Base-by-base conservation (phyloP, 1,140 invertebrate genomes). In the Grapholita molesta region DNA sequence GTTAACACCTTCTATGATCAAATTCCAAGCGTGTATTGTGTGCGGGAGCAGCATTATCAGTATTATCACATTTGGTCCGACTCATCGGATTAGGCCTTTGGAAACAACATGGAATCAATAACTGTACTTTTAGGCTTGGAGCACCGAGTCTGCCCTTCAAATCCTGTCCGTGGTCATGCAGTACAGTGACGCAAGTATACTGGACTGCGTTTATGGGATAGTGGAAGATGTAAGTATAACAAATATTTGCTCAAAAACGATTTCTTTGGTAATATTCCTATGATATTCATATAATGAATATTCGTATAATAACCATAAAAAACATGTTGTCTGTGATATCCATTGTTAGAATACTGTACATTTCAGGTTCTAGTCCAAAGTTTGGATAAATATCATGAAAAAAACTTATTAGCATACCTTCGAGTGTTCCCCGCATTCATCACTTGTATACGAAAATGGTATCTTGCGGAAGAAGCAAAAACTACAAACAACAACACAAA, bases 381-480 rank as follows among this genome's bases (percentile, higher is more conserved):
- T 73, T 93, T 91, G 76, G 92, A 92, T 69, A 90, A 86, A 74
- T 93, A 92, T 72, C 92, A 94, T 73, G 86, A 94, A 70, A 87
- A 84, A 32, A 93, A 95, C 79, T 77, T 90, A 0, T 83, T 87
- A 73, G 86, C 93, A 0, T 95, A 94, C 78, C 79, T 96, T 7
- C 93, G 93, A 84, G 92, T 95, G 25, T 95, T 96, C 79, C 88
- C 94, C 66, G 93, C 94, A 2, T 96, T 95, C 85, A 78, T 94
- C 0, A 80, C 90, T 8, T 93, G 93, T 67, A 83, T 95, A 32
- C 85, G 90, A 64, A 92, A 89, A 66, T 94, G 94, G 92, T 89
- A 86, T 48, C 77, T 73, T 1, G 25, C 70, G 0, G 67, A 77
- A 1, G 66, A 72, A 21, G 7, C 38, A 9, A 3, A 68, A 15